Evolutionary conservation across 1,140 invertebrate species (phyloP).

Genomic region (Hydropsyche tenuis): DNA sequence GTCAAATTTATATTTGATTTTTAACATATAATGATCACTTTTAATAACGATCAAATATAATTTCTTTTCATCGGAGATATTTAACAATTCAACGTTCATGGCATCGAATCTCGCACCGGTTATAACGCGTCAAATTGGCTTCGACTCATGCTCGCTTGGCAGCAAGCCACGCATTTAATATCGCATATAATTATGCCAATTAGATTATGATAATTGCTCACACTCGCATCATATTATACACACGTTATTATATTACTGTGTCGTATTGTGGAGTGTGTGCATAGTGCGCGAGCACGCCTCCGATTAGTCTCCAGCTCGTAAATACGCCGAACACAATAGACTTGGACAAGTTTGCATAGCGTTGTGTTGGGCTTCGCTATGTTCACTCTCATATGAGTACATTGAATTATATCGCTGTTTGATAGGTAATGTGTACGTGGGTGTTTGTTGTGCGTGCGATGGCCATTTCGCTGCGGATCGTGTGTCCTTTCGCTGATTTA

Average conservation of each 20-base stretch:
- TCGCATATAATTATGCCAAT: conserved; percentile 25
- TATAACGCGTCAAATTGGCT: neutral
- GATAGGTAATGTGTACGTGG: no score
- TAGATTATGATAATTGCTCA: conserved; percentile 15
- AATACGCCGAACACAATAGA: neutral
- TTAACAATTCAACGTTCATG: neutral
- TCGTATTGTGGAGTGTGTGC: no score
- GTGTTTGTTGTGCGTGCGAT: no score
- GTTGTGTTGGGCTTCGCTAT: no score
- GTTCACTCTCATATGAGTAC: neutral
- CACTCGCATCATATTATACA: neutral
- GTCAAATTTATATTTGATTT: no score
- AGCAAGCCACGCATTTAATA: conserved; percentile 26
- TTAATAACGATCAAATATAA: no score
- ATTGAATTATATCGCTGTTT: neutral
- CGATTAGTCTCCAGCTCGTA: neutral
- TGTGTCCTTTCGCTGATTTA: no score
- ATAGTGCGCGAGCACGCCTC: no score
- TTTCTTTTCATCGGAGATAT: no score
- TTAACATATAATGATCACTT: no score
- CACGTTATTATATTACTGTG: no score
- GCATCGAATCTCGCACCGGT: neutral
- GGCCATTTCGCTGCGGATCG: conserved; percentile 27
- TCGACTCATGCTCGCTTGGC: conserved; percentile 20
- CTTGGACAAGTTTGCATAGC: no score